A percentile compares a stretch with the other conserved stretches of the same genome.
phyloP scores from a whole-genome alignment of 2,113 vertebrate species.

The Budorcas taxicolor region DNA sequence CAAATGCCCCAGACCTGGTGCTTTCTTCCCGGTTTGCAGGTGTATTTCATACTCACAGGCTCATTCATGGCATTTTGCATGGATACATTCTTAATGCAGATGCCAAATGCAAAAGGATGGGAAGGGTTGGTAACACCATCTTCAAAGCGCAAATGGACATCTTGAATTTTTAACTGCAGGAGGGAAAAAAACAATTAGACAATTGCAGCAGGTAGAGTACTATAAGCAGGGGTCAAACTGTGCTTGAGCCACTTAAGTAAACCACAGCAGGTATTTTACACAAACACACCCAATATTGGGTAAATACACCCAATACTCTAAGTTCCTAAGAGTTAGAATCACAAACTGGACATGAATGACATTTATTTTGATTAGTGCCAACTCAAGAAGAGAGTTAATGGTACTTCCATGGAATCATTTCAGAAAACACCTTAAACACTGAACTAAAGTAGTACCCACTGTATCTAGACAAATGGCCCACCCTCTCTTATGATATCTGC shows the following conservation, averaged over 20 bases:
- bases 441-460: background rate
- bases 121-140: slow-evolving; percentile 88
- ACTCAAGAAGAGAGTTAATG: background rate
- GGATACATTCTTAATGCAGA: slow-evolving; percentile 95
- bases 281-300: background rate
- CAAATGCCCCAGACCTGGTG: background rate
- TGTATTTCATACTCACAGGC: slow-evolving; percentile 80
- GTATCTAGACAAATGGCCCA: background rate
- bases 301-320: background rate
- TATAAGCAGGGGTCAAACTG: background rate
- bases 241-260: background rate
- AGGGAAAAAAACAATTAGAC: background rate
- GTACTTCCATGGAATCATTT: background rate
- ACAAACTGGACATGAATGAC: background rate
- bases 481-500: background rate
- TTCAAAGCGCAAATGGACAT: slow-evolving; percentile 96
- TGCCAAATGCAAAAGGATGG: slow-evolving; percentile 90
- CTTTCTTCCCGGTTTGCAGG: background rate
- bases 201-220: background rate
- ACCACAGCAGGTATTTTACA: background rate
- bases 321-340: background rate
- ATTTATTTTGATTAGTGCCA: background rate
- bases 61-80: slow-evolving; percentile 92
- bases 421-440: background rate
- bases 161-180: slow-evolving; percentile 93